Conservation (phyloP, 92 coral and sea anemone genomes). For the Epizoanthus illoricatus region DNA sequence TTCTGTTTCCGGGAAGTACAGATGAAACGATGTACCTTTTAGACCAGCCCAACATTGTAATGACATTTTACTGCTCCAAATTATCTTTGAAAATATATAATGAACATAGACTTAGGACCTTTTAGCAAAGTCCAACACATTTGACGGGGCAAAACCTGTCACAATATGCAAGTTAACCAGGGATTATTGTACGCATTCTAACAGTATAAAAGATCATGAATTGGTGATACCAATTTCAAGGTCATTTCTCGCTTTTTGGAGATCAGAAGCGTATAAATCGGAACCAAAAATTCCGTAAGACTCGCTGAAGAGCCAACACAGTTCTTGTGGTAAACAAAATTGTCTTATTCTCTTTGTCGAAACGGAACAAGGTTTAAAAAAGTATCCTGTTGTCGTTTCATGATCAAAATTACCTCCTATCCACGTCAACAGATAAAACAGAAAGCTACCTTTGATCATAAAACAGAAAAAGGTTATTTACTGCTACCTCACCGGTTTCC, state of each 20-base stretch:
- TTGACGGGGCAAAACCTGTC: background rate
- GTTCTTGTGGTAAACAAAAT: background rate
- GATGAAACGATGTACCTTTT: background rate
- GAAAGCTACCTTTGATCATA: background rate
- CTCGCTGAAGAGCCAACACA: background rate
- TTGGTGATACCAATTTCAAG: background rate
- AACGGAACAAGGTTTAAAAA: background rate
- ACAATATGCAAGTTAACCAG: background rate
- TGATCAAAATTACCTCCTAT: background rate
- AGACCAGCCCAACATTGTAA: background rate
- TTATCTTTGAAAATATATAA: slow-evolving; percentile 2
- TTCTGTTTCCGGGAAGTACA: background rate
- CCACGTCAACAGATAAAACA: background rate
- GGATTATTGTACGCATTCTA: background rate
- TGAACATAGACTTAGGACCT: background rate
- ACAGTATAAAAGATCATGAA: background rate
- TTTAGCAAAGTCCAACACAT: background rate
- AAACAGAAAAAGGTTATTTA: slow-evolving; percentile 7
- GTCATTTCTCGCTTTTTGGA: slow-evolving; percentile 1
- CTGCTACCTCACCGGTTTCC: background rate
- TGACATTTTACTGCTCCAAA: background rate
- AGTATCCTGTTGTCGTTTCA: too few species aligned
- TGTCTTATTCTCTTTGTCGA: background rate
- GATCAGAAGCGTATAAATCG: background rate
- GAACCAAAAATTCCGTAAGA: slow-evolving; percentile 15